Conservation (phyloP, 2,888 invertebrate genomes). For the Noctua fimbriata region DNA sequence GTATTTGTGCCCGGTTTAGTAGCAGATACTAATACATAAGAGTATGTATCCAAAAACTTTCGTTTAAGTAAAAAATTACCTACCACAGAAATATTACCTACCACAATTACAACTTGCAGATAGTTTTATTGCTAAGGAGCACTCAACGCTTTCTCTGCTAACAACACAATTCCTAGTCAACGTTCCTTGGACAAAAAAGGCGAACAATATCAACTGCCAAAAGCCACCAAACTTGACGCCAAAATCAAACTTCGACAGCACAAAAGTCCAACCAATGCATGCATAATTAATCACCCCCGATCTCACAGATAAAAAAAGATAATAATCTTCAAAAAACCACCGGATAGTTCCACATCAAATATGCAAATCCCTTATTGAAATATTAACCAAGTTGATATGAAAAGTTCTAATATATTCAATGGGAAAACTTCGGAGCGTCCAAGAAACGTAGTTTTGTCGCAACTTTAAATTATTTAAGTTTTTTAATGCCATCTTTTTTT, state of each 20-base stretch:
- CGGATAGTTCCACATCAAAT: conserved; percentile 63
- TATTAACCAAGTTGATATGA: conserved; percentile 66
- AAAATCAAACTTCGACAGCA: neutral
- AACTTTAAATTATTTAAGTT: conserved; percentile 66
- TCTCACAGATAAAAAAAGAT: conserved; percentile 30
- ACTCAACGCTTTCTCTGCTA: neutral
- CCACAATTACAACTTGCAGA: neutral
- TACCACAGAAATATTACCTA: neutral
- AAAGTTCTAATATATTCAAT: conserved; percentile 70
- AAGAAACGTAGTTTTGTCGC: conserved; percentile 50
- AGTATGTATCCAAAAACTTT: too few species aligned
- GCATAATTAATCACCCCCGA: conserved; percentile 23
- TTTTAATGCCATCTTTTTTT: conserved; percentile 46
- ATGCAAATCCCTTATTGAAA: conserved; percentile 71
- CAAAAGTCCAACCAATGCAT: conserved; percentile 3
- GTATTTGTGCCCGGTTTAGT: neutral
- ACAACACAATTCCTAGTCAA: neutral
- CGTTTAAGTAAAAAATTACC: neutral
- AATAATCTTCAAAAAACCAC: conserved; percentile 43
- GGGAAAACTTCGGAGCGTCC: conserved; percentile 59
- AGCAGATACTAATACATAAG: too few species aligned
- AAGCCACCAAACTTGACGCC: neutral
- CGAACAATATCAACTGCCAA: neutral
- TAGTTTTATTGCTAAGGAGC: neutral
- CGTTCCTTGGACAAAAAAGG: neutral